Evolutionary conservation across 2,113 vertebrate species (phyloP).

Genomic region (Ptilonorhynchus violaceus): DNA sequence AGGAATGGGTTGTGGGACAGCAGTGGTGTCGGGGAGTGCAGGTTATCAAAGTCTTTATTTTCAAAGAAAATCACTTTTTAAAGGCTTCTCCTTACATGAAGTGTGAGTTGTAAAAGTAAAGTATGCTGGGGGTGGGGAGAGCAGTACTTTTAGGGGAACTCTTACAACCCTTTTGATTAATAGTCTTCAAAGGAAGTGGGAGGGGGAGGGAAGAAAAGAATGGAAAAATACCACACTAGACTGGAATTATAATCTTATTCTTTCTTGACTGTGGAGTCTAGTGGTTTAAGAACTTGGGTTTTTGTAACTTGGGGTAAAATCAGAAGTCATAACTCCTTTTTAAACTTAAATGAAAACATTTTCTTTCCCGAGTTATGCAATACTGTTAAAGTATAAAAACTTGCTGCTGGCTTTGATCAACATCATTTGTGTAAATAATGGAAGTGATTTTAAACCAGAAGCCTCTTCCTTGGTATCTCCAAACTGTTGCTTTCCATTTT

Average conservation of each 20-base stretch:
- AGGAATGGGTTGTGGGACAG: not conserved
- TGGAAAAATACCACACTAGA: slow-evolving; percentile 3
- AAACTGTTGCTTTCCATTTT: not conserved
- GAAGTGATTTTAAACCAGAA: slow-evolving; percentile 16
- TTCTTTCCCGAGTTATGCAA: not conserved
- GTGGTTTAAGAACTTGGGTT: not conserved
- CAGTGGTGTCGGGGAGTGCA: not conserved
- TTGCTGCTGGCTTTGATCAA: not conserved
- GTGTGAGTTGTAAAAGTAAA: not conserved
- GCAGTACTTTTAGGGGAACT: not conserved
- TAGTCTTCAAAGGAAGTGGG: not conserved
- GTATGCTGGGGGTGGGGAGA: not conserved
- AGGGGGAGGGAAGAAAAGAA: not conserved
- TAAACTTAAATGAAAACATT: slow-evolving; percentile 20
- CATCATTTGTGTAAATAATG: not conserved
- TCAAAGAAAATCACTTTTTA: not conserved
- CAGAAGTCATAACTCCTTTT: not conserved
- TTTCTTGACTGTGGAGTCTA: not conserved
- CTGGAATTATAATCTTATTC: not conserved
- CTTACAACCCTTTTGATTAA: not conserved
- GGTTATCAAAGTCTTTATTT: not conserved
- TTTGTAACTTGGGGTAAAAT: not conserved
- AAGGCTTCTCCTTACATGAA: not conserved
- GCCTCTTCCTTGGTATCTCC: not conserved
- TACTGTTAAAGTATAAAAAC: not conserved